Evolutionary conservation across 1,140 invertebrate species (phyloP).

Genomic region (Meloidogyne hapla): DNA sequence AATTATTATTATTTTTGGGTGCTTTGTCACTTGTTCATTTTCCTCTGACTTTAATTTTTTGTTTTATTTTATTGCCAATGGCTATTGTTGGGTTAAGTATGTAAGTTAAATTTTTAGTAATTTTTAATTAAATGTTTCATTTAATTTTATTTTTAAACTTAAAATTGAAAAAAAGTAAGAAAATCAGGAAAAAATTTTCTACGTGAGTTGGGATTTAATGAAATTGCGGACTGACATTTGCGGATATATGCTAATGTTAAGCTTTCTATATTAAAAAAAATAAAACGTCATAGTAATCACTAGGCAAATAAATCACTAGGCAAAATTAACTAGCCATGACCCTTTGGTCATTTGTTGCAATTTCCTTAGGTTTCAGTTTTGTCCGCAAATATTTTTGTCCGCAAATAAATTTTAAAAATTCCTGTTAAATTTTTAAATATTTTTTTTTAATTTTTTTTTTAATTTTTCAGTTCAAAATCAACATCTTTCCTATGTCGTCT

Average conservation of each 20-base stretch:
- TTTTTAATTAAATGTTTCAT: neutral
- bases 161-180: neutral
- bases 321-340: too few species aligned
- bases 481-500: neutral
- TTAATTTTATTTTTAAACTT: neutral
- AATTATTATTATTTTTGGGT: constrained; percentile 33
- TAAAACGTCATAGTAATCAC: too few species aligned
- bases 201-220: too few species aligned
- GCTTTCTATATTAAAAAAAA: too few species aligned
- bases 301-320: too few species aligned
- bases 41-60: constrained; percentile 30
- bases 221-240: too few species aligned
- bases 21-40: constrained; percentile 38
- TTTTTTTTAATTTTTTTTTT: neutral
- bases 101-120: constrained; percentile 7
- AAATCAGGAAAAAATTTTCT: too few species aligned
- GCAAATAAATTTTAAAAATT: too few species aligned
- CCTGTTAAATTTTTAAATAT: neutral
- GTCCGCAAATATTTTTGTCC: too few species aligned
- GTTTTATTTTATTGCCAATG: constrained; percentile 27
- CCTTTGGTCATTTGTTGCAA: too few species aligned
- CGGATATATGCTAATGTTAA: too few species aligned
- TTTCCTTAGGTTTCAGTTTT: too few species aligned
- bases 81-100: constrained; percentile 26
- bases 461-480: neutral